Percentiles rank a stretch among this genome's conserved stretches.
Conservation (phyloP, 2,888 invertebrate species). For the Drosophila demipolita region DNA sequence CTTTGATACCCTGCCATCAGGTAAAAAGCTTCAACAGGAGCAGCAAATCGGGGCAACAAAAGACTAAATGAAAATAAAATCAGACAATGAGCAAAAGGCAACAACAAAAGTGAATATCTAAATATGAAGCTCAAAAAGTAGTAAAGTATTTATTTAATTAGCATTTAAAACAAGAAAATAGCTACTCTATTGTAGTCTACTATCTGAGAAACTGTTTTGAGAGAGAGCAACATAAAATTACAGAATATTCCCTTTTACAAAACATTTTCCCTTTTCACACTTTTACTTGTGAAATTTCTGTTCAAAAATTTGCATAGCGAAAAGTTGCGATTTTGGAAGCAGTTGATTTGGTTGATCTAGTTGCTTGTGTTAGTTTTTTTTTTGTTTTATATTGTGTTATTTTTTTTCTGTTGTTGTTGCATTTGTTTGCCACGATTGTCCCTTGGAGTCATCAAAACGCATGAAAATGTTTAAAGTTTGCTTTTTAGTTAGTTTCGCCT, state of each 20-base stretch:
- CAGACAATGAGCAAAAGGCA: background rate
- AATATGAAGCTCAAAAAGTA: background rate
- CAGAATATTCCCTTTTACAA: background rate
- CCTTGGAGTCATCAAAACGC: constrained; percentile 44
- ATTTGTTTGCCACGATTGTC: constrained; percentile 18
- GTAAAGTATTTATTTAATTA: background rate
- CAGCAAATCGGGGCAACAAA: background rate
- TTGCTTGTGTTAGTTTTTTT: background rate
- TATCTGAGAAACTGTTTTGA: background rate
- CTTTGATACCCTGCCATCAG: constrained; percentile 1
- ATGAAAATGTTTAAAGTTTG: constrained; percentile 69
- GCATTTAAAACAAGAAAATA: background rate
- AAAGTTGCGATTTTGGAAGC: constrained; percentile 24
- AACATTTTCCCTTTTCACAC: background rate
- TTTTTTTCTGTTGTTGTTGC: background rate
- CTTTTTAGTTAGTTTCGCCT: constrained; percentile 58
- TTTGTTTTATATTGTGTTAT: background rate
- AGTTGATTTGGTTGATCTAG: constrained; percentile 45
- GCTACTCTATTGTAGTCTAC: background rate
- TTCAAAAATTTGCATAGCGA: constrained; percentile 53
- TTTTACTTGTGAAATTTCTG: background rate
- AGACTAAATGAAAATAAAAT: background rate
- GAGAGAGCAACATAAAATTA: background rate
- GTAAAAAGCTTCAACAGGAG: no score
- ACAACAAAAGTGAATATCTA: background rate